Percentiles rank a stretch among this genome's conserved stretches.
Evolutionary conservation across 2,888 invertebrate species (phyloP).

Genomic region (Himalopsyche japonica): DNA sequence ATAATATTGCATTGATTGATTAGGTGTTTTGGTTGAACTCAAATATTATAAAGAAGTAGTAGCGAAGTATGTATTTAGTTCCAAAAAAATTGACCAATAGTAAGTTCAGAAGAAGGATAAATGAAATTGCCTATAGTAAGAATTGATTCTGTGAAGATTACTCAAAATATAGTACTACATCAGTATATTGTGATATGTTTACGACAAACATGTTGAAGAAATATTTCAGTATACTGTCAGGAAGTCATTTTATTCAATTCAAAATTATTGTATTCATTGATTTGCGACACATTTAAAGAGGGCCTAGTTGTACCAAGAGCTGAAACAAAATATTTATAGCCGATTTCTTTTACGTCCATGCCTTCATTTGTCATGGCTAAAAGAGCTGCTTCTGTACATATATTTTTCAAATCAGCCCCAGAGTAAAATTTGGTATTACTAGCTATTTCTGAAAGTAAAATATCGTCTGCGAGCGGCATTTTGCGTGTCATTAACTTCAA

Average conservation of each 20-base stretch:
- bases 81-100: too few relatives aligned
- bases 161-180: too few relatives aligned
- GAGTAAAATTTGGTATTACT: constrained; percentile 56
- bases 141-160: too few relatives aligned
- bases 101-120: too few relatives aligned
- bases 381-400: constrained; percentile 66
- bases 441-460: constrained; percentile 52
- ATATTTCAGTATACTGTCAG: background rate
- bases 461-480: constrained; percentile 53
- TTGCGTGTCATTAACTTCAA: constrained; percentile 51
- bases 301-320: constrained; percentile 50
- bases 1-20: too few relatives aligned
- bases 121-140: too few relatives aligned
- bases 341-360: constrained; percentile 46
- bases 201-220: background rate
- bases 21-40: too few relatives aligned
- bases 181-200: background rate
- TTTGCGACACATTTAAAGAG: constrained; percentile 46
- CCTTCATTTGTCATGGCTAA: constrained; percentile 59
- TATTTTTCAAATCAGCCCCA: constrained; percentile 66
- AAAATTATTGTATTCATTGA: constrained; percentile 24
- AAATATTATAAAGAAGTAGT: too few relatives aligned
- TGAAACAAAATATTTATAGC: constrained; percentile 48
- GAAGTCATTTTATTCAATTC: constrained; percentile 7
- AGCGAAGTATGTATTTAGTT: too few relatives aligned